Conservation (phyloP, 1,140 invertebrate genomes). For the Gryon sp. region DNA sequence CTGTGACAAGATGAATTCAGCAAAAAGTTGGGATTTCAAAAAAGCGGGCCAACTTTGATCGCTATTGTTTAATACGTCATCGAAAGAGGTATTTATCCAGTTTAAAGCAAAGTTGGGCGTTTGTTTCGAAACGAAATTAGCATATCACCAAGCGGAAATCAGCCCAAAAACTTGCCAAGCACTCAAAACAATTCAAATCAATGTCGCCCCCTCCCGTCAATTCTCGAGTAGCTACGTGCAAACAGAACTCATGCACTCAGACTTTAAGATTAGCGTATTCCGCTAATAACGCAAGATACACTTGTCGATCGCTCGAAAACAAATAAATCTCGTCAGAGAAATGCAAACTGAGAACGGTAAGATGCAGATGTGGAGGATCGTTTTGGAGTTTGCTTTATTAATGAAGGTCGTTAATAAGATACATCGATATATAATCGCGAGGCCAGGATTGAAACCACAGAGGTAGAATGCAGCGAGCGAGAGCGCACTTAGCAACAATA, state of each 20-base stretch:
- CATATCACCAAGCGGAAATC: conserved; percentile 17
- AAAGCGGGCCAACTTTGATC: too few species aligned
- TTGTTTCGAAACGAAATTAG: conserved; percentile 20
- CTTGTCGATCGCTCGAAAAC: conserved; percentile 25
- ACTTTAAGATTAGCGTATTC: conserved; percentile 44
- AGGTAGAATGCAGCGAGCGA: conserved; percentile 38
- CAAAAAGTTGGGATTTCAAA: too few species aligned
- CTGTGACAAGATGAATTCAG: too few species aligned
- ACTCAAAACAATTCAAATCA: conserved; percentile 57
- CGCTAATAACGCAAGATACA: conserved; percentile 41
- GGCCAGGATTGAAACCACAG: conserved; percentile 52
- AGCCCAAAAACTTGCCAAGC: conserved; percentile 41
- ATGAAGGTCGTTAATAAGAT: conserved; percentile 58
- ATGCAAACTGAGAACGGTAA: background rate
- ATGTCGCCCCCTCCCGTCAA: conserved; percentile 19
- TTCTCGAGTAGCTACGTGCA: conserved; percentile 20
- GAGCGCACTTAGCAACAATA: conserved; percentile 47
- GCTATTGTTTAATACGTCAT: too few species aligned
- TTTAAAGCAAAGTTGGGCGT: conserved; percentile 14
- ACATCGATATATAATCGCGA: conserved; percentile 49
- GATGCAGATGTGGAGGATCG: background rate
- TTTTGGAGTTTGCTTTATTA: conserved; percentile 49
- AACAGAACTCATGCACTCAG: conserved; percentile 36
- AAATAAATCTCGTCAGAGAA: conserved; percentile 27
- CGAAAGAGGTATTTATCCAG: too few species aligned